A percentile compares a stretch with the other conserved stretches of the same genome.
phyloP scores from a whole-genome alignment of 2,888 invertebrate species.

The Microctonus brassicae region DNA sequence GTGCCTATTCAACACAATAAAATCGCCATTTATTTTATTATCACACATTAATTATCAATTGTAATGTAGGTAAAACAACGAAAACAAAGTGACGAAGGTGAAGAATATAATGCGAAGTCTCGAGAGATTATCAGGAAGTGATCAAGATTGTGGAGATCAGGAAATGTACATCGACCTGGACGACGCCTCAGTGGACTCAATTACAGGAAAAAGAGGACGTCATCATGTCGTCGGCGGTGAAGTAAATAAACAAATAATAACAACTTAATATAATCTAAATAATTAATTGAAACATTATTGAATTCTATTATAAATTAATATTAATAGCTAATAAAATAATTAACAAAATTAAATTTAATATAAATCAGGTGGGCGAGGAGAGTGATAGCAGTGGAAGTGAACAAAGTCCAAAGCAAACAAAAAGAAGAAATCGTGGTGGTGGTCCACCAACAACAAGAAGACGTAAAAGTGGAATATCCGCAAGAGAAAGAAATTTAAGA shows the following conservation, averaged over 20 bases:
- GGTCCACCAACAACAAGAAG: slow-evolving; percentile 71
- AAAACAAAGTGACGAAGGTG: not conserved
- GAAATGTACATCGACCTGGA: slow-evolving; percentile 70
- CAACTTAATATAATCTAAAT: not conserved
- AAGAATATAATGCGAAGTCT: slow-evolving; percentile 67
- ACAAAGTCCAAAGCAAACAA: slow-evolving; percentile 66
- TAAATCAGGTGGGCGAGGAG: slow-evolving; percentile 65
- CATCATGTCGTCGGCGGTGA: slow-evolving; percentile 65
- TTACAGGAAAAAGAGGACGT: slow-evolving; percentile 67
- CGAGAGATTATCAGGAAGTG: slow-evolving; percentile 68
- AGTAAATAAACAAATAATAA: slow-evolving; percentile 50
- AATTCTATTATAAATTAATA: not conserved
- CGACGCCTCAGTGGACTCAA: slow-evolving; percentile 68
- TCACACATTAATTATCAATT: not conserved
- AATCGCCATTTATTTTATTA: too few relatives aligned
- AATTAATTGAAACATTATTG: not conserved
- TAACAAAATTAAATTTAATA: not conserved
- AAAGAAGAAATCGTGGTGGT: slow-evolving; percentile 63
- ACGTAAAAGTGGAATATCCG: slow-evolving; percentile 82
- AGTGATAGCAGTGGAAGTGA: slow-evolving; percentile 68
- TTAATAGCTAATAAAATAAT: not conserved
- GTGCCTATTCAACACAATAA: too few relatives aligned
- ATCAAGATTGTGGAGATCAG: slow-evolving; percentile 68
- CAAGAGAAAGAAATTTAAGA: slow-evolving; percentile 87
- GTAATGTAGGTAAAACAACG: not conserved